These are phyloP conservation scores for Lampropteryx suffumata DNA, from an alignment of 2,888 invertebrate genomes.

Conservation along the genomic window DNA sequence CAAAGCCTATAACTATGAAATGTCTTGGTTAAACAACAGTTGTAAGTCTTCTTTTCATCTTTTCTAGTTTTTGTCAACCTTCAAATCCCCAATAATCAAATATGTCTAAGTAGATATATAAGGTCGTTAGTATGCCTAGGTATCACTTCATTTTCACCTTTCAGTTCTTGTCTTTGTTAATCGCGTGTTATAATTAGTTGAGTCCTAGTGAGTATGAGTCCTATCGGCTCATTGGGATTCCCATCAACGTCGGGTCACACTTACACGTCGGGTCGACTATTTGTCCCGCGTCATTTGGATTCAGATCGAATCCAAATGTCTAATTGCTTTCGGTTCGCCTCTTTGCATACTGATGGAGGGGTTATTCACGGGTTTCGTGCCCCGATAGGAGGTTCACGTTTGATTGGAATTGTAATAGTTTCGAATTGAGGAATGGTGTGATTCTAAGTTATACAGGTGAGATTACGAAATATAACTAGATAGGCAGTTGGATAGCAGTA, in stretches of 20 bases:
- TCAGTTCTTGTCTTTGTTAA: no score
- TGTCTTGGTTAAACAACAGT: no score
- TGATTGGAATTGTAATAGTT: slow-evolving; percentile 6
- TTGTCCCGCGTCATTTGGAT: slow-evolving; percentile 50
- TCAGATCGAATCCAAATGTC: slow-evolving; percentile 62
- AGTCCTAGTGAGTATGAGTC: slow-evolving; percentile 36
- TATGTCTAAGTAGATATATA: no score
- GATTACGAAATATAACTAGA: not conserved
- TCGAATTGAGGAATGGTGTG: not conserved
- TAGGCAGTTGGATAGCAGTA: no score
- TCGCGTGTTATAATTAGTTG: not conserved
- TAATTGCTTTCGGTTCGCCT: slow-evolving; percentile 65
- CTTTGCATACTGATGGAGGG: slow-evolving; percentile 55
- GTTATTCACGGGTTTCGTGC: slow-evolving; percentile 10
- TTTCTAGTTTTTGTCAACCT: no score
- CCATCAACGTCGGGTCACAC: slow-evolving; percentile 55
- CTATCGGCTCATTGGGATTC: slow-evolving; percentile 50
- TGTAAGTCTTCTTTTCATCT: no score
- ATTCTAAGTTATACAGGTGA: no score
- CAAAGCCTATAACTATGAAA: no score
- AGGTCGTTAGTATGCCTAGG: no score
- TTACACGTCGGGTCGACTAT: slow-evolving; percentile 36
- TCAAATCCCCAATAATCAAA: no score
- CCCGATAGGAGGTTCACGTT: not conserved
- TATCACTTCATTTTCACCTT: no score